Evolutionary conservation across 2,888 invertebrate species (phyloP).

Genomic region (Chymomyza amoena): DNA sequence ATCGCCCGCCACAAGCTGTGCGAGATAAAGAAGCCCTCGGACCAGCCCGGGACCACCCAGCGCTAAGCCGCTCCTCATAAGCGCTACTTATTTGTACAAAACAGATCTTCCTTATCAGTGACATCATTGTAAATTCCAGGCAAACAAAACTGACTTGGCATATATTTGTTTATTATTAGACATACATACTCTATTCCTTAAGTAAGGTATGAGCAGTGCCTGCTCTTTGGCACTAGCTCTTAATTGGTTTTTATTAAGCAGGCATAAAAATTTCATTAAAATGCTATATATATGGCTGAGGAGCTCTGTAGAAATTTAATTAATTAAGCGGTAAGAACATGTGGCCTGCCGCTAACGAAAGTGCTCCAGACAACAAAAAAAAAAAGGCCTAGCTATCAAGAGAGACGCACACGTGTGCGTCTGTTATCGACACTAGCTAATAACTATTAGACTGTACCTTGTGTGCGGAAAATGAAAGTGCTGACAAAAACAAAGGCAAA

Average conservation of each 20-base stretch:
- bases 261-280: slow-evolving; percentile 2
- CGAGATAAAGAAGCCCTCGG: slow-evolving; percentile 22
- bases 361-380: neutral
- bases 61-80: slow-evolving; percentile 8
- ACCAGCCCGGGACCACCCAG: slow-evolving; percentile 24
- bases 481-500: neutral
- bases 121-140: slow-evolving; percentile 35
- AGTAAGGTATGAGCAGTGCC: neutral
- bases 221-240: neutral
- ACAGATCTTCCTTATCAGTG: slow-evolving; percentile 25
- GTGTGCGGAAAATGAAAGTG: slow-evolving; percentile 4
- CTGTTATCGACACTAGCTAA: neutral
- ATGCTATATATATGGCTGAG: neutral
- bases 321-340: neutral
- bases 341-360: neutral
- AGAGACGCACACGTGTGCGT: neutral
- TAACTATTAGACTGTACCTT: neutral
- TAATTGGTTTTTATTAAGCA: slow-evolving; percentile 1
- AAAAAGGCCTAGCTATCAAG: neutral
- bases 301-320: neutral
- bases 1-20: slow-evolving; percentile 9
- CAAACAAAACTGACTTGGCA: neutral
- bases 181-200: neutral
- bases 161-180: neutral
- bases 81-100: neutral